Conservation (phyloP, 1,140 invertebrate species). For the Muscidifurax raptorellus region DNA sequence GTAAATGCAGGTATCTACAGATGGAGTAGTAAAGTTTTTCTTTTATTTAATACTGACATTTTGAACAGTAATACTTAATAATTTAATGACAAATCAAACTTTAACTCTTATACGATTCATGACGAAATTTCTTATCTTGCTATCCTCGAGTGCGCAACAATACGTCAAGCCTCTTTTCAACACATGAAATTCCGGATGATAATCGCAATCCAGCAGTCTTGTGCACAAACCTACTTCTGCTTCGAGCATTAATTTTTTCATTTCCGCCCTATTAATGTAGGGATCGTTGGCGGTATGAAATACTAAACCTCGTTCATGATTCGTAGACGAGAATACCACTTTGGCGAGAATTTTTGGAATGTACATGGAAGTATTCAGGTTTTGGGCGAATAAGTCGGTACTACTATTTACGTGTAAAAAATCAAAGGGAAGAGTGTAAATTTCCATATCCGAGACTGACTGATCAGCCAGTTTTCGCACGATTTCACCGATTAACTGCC, state of each 20-base stretch:
- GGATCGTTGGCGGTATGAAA: neutral
- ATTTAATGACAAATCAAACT: neutral
- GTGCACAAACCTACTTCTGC: neutral
- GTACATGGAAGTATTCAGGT: neutral
- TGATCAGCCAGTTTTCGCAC: constrained; percentile 57
- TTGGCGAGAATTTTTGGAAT: neutral
- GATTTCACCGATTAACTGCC: constrained; percentile 75
- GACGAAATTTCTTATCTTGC: neutral
- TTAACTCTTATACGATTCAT: neutral
- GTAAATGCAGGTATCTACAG: neutral
- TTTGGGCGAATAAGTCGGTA: neutral
- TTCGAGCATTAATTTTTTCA: neutral
- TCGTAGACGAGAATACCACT: neutral
- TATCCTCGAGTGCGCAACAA: neutral
- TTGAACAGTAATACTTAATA: no score
- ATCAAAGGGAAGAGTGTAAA: neutral
- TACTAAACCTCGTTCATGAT: neutral
- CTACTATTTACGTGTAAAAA: neutral
- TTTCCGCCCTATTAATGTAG: neutral
- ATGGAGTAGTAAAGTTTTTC: neutral
- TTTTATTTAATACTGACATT: no score
- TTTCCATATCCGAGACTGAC: neutral
- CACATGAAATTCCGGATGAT: neutral
- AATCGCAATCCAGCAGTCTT: neutral
- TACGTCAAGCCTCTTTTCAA: neutral